Percentiles rank a stretch among this genome's conserved stretches.
Conservation (phyloP, 2,113 vertebrate genomes). For the Mungos mungo region DNA sequence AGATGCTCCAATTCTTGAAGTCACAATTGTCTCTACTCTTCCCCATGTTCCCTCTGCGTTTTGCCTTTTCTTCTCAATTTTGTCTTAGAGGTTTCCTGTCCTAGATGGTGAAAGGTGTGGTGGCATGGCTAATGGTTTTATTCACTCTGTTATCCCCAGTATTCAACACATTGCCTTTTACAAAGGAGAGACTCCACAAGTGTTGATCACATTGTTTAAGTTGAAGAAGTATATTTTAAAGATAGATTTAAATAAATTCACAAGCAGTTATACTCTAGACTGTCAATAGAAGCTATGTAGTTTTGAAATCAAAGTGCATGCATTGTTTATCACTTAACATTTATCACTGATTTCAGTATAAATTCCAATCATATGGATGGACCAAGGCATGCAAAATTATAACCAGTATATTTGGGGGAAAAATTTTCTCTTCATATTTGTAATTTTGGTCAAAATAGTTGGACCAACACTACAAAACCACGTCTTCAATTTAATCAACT, state of each 20-base stretch:
- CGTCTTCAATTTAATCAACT: not conserved
- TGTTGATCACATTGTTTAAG: constrained; percentile 10
- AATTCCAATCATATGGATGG: not conserved
- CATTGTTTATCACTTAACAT: constrained; percentile 27
- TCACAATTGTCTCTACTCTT: not conserved
- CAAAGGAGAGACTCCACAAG: not conserved
- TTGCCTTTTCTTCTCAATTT: not conserved
- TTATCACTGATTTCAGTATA: constrained; percentile 13
- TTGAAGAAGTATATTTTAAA: not conserved
- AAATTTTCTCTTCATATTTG: not conserved
- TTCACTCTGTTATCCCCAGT: not conserved
- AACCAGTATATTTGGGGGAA: not conserved
- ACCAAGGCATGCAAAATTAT: not conserved
- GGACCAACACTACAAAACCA: not conserved
- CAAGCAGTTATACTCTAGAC: constrained; percentile 1
- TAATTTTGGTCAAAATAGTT: not conserved
- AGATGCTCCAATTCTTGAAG: not conserved
- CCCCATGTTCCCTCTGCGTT: not conserved
- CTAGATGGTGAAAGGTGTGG: not conserved
- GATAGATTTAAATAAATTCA: not conserved
- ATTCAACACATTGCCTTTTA: not conserved
- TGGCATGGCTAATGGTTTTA: not conserved
- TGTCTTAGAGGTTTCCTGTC: not conserved
- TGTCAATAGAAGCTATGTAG: not conserved
- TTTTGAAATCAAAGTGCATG: not conserved